Evolutionary conservation across 2,113 vertebrate genomes (phyloP), one percentile per base, ranked within the genome.

Genomic region (Oxyura jamaicensis): DNA sequence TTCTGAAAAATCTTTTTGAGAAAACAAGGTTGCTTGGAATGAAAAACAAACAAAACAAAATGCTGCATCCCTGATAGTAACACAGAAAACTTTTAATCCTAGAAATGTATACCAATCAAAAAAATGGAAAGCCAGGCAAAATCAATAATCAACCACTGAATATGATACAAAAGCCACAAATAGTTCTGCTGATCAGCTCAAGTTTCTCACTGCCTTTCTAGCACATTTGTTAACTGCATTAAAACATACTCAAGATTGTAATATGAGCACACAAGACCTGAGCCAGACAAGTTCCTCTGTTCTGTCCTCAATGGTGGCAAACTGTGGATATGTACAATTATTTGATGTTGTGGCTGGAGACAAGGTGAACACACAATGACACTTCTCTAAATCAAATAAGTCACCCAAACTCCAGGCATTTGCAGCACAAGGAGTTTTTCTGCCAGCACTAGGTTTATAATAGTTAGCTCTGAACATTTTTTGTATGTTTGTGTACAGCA

Each of bases 161-260:
- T 53, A 66, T 3, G 2, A 83, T 7, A 13, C 19, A 39, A 39
- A 53, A 41, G 16, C n/a, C 71, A 29, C 15, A 65, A 65, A 66
- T 11, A 8, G 18, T 31, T 46, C 36, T 41, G 36, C 25, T 46
- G 17, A 19, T n/a, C 50, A 88, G 7, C 9, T 72, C 65, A 26
- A 22, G 25, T 11, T 53, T 60, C 53, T 35, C n/a, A 19, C 8
- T 22, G 29, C 59, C n/a, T 35, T 73, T 11, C 72, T 52, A 44
- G 14, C 2, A 1, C 11, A 16, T 2, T 1, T 4, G 16, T 22
- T 16, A 15, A n/a, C 21, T 23, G 36, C 23, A 6, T 25, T 39
- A 65, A n/a, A 52, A 44, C 14, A 56, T 1, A 41, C 7, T 0
- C 1, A 50, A 28, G 26, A 19, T 3, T 19, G 31, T 5, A 28